Evolutionary conservation across 2,797 vertebrate species (phyloP).

Genomic region (Anabacerthia variegaticeps): DNA sequence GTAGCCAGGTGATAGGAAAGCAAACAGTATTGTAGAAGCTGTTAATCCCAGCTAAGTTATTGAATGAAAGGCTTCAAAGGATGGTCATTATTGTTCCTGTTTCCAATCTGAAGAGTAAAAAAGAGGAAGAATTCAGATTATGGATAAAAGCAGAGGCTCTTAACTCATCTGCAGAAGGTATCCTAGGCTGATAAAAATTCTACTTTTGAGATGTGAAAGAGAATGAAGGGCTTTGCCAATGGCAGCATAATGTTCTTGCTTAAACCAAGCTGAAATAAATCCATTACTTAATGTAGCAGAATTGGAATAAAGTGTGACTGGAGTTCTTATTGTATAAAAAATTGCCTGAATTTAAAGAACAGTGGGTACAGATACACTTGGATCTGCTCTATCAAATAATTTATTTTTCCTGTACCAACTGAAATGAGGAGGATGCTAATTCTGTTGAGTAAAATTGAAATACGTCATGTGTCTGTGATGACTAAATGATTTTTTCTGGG

Average conservation of each 20-base stretch:
- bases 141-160: background rate
- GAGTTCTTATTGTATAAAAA: constrained; percentile 9
- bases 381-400: constrained; percentile 21
- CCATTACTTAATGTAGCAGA: constrained; percentile 26
- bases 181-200: background rate
- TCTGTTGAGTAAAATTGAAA: constrained; percentile 29
- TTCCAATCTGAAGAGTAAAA: background rate
- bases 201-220: background rate
- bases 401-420: constrained; percentile 1
- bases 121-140: background rate
- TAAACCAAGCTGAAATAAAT: constrained; percentile 55
- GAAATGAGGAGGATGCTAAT: constrained; percentile 30
- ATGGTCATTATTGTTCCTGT: background rate
- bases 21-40: background rate
- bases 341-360: constrained; percentile 29
- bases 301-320: constrained; percentile 30
- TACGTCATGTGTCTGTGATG: background rate
- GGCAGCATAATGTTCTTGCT: constrained; percentile 19
- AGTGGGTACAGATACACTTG: constrained; percentile 40
- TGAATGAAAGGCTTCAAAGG: background rate
- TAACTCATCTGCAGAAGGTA: background rate
- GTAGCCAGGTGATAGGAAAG: background rate
- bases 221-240: background rate
- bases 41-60: background rate
- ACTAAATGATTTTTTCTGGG: background rate